A percentile compares a stretch with the other conserved stretches of the same genome.
Conservation (phyloP, 2,888 invertebrate species). For the Trissolcus japonicus region DNA sequence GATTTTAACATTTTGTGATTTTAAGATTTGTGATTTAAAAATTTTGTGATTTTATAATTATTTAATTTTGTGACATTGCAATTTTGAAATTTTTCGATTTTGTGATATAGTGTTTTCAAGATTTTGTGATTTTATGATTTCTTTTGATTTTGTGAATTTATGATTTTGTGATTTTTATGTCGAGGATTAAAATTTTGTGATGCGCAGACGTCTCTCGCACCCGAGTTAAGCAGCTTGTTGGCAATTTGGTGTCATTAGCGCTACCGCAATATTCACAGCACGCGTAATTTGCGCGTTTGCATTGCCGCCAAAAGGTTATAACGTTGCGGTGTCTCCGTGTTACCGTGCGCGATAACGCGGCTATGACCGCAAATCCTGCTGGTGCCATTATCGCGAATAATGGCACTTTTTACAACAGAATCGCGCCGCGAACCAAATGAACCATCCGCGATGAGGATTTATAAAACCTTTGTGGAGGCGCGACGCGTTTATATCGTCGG, state of each 20-base stretch:
- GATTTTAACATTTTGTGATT: too few relatives aligned
- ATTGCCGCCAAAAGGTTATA: constrained; percentile 56
- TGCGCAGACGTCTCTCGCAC: constrained; percentile 39
- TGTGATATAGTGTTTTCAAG: too few relatives aligned
- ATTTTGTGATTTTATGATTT: not conserved
- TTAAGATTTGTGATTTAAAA: not conserved
- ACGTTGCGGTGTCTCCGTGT: constrained; percentile 57
- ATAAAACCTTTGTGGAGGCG: constrained; percentile 2
- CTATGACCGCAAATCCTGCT: constrained; percentile 50
- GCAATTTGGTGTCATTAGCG: constrained; percentile 56
- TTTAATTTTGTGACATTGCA: too few relatives aligned
- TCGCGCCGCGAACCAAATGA: constrained; percentile 27
- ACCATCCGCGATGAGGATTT: constrained; percentile 28
- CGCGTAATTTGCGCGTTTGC: constrained; percentile 57
- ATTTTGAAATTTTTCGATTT: too few relatives aligned
- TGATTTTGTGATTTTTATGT: not conserved
- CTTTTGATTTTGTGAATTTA: not conserved
- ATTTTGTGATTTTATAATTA: too few relatives aligned
- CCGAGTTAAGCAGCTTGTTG: constrained; percentile 51
- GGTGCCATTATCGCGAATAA: constrained; percentile 43
- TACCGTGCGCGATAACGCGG: constrained; percentile 53
- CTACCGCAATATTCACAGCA: constrained; percentile 52
- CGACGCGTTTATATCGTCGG: constrained; percentile 9
- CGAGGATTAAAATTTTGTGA: not conserved
- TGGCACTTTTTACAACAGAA: constrained; percentile 38